Percentiles rank a stretch among this genome's conserved stretches.
Conservation (phyloP, 2,113 vertebrate genomes). For the Brevimyrus niger region DNA sequence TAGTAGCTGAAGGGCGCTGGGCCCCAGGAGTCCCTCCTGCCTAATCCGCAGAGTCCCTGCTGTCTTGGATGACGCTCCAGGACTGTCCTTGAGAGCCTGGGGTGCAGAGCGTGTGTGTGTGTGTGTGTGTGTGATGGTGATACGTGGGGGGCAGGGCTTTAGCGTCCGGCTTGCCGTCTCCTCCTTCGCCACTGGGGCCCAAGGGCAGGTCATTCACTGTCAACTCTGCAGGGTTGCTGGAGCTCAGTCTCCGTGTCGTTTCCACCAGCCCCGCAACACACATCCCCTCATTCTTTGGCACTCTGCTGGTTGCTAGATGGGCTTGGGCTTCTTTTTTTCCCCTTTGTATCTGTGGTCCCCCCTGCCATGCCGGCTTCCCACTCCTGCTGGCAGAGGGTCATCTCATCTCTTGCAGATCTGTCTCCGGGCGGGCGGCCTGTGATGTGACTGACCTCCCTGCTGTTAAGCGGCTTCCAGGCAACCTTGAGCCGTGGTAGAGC, state of each 20-base stretch:
- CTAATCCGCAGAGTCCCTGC: neutral
- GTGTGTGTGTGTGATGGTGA: too few relatives aligned
- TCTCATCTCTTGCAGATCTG: conserved; percentile 24
- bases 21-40: neutral
- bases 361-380: neutral
- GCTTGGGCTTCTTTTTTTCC: conserved; percentile 32
- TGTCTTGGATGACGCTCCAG: neutral
- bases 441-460: conserved; percentile 28
- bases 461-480: conserved; percentile 38
- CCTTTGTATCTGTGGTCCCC: neutral
- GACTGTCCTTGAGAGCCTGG: neutral
- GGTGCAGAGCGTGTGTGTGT: too few relatives aligned
- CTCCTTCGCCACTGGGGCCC: neutral
- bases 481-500: conserved; percentile 12
- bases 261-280: neutral
- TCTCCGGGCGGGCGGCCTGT: conserved; percentile 33
- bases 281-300: neutral
- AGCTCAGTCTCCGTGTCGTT: neutral
- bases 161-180: neutral
- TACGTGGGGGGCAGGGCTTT: neutral
- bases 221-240: neutral
- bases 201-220: neutral
- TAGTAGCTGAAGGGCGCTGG: neutral
- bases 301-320: neutral
- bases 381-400: conserved; percentile 5